Base-by-base conservation (phyloP, 1,140 invertebrate species). In the Plodia interpunctella region DNA sequence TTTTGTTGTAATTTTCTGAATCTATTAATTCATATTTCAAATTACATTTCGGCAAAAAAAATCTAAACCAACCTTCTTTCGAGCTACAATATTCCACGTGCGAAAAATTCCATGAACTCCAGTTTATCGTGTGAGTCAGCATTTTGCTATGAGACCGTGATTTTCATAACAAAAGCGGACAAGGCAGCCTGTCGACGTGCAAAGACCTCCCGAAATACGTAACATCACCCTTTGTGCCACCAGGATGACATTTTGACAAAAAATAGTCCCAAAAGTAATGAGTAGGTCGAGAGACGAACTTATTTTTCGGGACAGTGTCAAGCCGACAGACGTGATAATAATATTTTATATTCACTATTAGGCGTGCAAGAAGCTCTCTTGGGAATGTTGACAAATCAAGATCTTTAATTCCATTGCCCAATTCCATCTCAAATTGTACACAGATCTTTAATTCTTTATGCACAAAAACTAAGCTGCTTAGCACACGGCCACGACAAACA, bases 81-180 rank as follows among this genome's bases (percentile, higher is more conserved):
- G 8, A 35, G 2, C 32, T 3, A 9, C 32, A 35, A 35, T 35
- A 5, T 35, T 13, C 32, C 9, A 13, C 32, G 13, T 11, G 32
- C 32, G 32, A 9, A 35, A 30, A 35, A 35, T 35, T 35, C 32
- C 32, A 11, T 35, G 32, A 35, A 35, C 32, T 35, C 8, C 3
- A 35, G 38, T 44, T 44, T 44, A 44, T 44, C 38, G 38, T 15
- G 2, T 44, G 38, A 44, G 38, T 44, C 38, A 17, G 15, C 38
- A 44, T 44, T 44, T 44, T n/a, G 15, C 38, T 44, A 44, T 44
- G 38, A n/a, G 38, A n/a, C 38, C 38, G 38, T 44, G 38, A 44
- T 44, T 44, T 44, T 44, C 38, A 44, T 44, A 44, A 44, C 15
- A 44, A 44, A 44, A 44, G 3, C 38, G 38, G 38, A 44, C 38